Evolutionary conservation across 2,113 vertebrate genomes (phyloP).

Genomic region (Sceloporus tristichus): DNA sequence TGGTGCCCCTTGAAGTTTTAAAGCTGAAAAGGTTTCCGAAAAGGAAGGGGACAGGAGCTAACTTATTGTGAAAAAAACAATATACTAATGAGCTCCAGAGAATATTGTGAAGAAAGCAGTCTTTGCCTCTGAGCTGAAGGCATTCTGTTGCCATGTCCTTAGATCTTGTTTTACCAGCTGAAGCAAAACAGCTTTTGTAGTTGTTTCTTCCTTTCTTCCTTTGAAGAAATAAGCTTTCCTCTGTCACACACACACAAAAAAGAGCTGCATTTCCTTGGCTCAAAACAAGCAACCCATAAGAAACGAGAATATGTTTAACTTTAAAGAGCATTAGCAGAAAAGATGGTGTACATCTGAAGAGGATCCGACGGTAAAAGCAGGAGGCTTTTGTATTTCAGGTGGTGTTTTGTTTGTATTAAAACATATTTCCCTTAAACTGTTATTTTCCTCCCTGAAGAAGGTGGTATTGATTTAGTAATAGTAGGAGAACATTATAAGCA

Average conservation of each 20-base stretch:
- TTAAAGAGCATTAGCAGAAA: constrained; percentile 64
- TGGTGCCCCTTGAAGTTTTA: fast-evolving
- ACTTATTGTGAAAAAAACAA: fast-evolving
- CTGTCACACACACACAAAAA: constrained; percentile 14
- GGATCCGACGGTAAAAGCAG: background rate
- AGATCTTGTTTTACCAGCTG: background rate
- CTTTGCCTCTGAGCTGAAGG: background rate
- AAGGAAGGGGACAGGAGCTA: fast-evolving
- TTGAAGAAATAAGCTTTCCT: constrained; percentile 35
- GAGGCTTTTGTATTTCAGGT: background rate
- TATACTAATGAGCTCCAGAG: background rate
- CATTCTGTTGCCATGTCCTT: fast-evolving
- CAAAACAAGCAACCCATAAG: constrained; percentile 34
- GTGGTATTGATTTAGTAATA: constrained; percentile 57
- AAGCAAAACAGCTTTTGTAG: background rate
- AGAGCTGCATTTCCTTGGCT: background rate
- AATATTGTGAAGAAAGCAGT: background rate
- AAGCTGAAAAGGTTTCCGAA: background rate
- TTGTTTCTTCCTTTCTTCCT: constrained; percentile 8
- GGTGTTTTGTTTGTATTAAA: constrained; percentile 49
- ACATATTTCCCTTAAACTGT: constrained; percentile 40
- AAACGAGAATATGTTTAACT: constrained; percentile 41
- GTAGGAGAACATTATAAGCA: background rate
- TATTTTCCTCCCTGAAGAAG: constrained; percentile 34
- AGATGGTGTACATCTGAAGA: background rate